These are phyloP conservation scores for Apistogramma diplotaenia DNA, from an alignment of 2,113 vertebrate species.

Conservation along the genomic window DNA sequence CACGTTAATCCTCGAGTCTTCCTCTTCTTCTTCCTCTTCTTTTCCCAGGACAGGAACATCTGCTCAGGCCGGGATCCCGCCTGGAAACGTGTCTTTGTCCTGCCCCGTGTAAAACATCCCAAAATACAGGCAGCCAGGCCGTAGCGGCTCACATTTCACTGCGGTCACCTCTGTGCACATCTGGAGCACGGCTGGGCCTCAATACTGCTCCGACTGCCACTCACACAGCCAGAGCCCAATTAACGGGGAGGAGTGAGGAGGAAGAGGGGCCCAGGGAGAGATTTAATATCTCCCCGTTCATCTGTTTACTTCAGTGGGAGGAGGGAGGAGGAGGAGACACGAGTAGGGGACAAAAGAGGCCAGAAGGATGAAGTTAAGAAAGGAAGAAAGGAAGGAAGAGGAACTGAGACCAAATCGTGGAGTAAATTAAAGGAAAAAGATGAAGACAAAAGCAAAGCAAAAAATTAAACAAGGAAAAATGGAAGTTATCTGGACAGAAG, in stretches of 20 bases:
- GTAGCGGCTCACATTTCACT: slow-evolving; percentile 44
- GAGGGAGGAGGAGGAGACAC: not conserved
- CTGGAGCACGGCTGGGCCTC: slow-evolving; percentile 53
- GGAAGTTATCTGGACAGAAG: not conserved
- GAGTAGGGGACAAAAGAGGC: not conserved
- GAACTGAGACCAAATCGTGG: not conserved
- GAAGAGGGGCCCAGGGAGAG: not conserved
- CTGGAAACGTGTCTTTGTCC: slow-evolving; percentile 64
- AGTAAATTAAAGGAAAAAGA: not conserved
- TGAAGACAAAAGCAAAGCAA: not conserved
- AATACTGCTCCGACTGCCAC: not conserved
- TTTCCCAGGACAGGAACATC: slow-evolving; percentile 44
- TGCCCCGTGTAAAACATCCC: slow-evolving; percentile 52
- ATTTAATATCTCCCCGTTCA: not conserved
- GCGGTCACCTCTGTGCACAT: slow-evolving; percentile 61
- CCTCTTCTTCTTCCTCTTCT: slow-evolving; percentile 1
- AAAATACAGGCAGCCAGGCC: slow-evolving; percentile 40
- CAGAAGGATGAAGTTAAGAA: not conserved
- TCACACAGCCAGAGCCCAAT: not conserved
- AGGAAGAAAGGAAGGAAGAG: not conserved
- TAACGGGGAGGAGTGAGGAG: not conserved
- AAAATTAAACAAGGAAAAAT: not conserved
- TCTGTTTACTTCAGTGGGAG: not conserved
- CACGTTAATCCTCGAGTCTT: not conserved
- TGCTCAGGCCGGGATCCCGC: slow-evolving; percentile 41